Evolutionary conservation across 2,113 vertebrate species (phyloP), one percentile per base, ranked within the genome.

Genomic region (Dromiciops gliroides): DNA sequence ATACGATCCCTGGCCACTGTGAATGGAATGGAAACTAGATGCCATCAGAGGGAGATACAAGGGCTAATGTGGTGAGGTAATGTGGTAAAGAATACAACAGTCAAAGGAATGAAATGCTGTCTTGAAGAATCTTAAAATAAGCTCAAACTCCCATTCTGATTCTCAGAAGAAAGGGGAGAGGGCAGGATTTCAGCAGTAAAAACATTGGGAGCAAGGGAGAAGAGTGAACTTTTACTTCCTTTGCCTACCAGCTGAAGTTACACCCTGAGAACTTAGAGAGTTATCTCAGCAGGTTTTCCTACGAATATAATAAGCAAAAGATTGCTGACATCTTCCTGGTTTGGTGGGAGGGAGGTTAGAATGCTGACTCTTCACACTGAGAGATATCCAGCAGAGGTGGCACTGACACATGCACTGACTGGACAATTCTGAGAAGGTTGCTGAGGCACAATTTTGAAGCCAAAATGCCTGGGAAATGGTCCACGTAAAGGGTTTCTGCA

Each of bases 1-100:
- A 99, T 99, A 98, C 97, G 99, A 99, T 99, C 99, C 99, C 98
- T 94, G 92, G 98, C 98, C 16, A 50, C 98, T 97, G 98, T 99
- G 99, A 99, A 99, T 99, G 99, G 98, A 98, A 98, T 98, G 98
- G 99, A 99, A 99, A 99, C 98, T 96, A 98, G 98, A 99, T 98
- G 98, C 98, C 98, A 98, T 98, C 97, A 97, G 98, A 97, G 94
- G 97, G 98, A 99, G 98, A 98, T 95, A 97, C 51, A 67, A 97
- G 98, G 94, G 95, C 98, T 98, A 98, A 98, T 98, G 98, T 53
- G 44, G 98, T 99, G 99, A 99, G 99, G 98, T 99, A 98, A 99
- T 98, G 98, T 47, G 67, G 98, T 97, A 98, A 98, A 98, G 98
- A 99, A 99, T 98, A 98, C 98, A 95, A 44, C 97, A 97, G 97